phyloP scores from a whole-genome alignment of 1,140 invertebrate species.

The Homarus americanus region DNA sequence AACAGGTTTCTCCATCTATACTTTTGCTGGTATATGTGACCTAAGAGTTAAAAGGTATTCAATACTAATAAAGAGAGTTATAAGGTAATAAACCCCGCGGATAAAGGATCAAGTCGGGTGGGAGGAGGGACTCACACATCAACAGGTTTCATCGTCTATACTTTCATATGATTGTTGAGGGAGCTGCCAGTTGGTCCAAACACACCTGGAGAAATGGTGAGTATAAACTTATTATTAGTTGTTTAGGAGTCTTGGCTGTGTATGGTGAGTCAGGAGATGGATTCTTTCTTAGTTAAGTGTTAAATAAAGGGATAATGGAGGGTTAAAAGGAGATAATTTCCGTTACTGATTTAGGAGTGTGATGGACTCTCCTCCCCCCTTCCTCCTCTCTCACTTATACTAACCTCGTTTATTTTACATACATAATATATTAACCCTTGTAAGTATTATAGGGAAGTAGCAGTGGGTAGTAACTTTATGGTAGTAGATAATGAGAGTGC shows the following conservation, averaged over 20 bases:
- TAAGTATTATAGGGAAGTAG: too few species aligned
- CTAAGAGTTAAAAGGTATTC: background rate
- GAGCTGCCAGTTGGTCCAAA: slow-evolving; percentile 24
- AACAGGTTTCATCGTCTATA: slow-evolving; percentile 52
- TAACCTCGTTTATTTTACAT: too few species aligned
- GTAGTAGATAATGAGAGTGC: too few species aligned
- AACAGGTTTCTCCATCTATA: slow-evolving; percentile 52
- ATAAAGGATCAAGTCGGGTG: background rate
- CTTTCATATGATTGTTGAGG: slow-evolving; percentile 60
- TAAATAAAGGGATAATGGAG: too few species aligned
- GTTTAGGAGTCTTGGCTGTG: background rate
- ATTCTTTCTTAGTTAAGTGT: too few species aligned
- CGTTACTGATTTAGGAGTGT: too few species aligned
- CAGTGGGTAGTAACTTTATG: too few species aligned
- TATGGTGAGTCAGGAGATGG: too few species aligned
- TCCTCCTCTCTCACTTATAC: too few species aligned
- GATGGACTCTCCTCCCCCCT: too few species aligned
- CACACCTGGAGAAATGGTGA: slow-evolving; percentile 39
- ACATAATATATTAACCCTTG: too few species aligned
- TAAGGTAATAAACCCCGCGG: background rate
- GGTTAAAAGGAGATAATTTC: too few species aligned
- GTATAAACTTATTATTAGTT: background rate
- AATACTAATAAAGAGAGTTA: background rate
- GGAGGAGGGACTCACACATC: slow-evolving; percentile 56
- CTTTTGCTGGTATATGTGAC: background rate